A percentile compares a stretch with the other conserved stretches of the same genome.
Conservation (phyloP, 2,888 invertebrate species). For the Caprella mutica region DNA sequence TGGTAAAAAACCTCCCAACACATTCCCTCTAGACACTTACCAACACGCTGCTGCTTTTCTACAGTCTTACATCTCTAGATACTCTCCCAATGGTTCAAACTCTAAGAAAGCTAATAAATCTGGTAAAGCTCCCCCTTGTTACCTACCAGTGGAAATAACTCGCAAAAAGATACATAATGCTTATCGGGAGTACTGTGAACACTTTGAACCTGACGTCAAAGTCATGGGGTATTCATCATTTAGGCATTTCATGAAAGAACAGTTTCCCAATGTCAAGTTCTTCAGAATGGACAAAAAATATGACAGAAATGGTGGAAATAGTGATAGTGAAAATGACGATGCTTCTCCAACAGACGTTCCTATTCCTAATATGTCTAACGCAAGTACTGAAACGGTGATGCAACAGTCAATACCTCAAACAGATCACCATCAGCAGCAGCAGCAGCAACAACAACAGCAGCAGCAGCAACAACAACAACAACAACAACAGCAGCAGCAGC, state of each 20-base stretch:
- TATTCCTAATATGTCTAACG: too few species aligned
- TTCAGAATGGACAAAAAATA: conserved; percentile 33
- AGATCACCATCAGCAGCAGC: conserved; percentile 14
- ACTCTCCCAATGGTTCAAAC: conserved; percentile 26
- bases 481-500: conserved; percentile 10
- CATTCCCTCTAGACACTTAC: conserved; percentile 64
- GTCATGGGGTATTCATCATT: conserved; percentile 70
- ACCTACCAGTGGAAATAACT: conserved; percentile 48
- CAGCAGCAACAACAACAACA: conserved; percentile 11
- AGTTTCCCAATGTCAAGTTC: conserved; percentile 62
- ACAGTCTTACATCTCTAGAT: conserved; percentile 52
- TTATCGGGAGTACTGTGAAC: conserved; percentile 60
- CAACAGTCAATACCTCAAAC: background rate
- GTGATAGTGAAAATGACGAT: conserved; percentile 31
- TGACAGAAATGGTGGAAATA: conserved; percentile 18
- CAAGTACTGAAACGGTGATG: too few species aligned
- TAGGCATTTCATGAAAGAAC: conserved; percentile 67
- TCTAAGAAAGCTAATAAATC: conserved; percentile 30
- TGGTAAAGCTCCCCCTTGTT: conserved; percentile 26
- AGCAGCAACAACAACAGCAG: conserved; percentile 22
- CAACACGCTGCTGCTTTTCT: conserved; percentile 64
- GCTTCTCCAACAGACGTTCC: background rate
- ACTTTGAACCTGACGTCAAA: conserved; percentile 56
- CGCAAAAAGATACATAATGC: conserved; percentile 62
- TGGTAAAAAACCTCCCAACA: conserved; percentile 67